Conservation (phyloP, 1,140 invertebrate species). For the Drosophila seguyi region DNA sequence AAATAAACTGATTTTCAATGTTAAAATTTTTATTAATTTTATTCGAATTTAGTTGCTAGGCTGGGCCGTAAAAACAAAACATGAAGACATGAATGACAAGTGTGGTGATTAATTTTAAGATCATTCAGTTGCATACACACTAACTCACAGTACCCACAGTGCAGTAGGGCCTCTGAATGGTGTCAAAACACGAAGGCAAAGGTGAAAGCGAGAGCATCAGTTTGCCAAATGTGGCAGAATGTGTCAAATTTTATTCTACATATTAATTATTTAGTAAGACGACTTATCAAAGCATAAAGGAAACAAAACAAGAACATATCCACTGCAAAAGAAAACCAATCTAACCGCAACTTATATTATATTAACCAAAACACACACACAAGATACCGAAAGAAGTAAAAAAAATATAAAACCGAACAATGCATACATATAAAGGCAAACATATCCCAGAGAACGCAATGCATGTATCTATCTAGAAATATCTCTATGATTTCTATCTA, state of each 20-base stretch:
- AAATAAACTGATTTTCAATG: slow-evolving; percentile 83
- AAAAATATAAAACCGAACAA: slow-evolving; percentile 51
- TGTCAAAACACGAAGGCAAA: slow-evolving; percentile 42
- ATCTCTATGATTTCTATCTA: slow-evolving; percentile 36
- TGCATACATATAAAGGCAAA: slow-evolving; percentile 67
- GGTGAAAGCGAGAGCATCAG: slow-evolving; percentile 41
- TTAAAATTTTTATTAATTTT: slow-evolving; percentile 75
- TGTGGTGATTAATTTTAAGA: slow-evolving; percentile 56
- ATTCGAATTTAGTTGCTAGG: slow-evolving; percentile 70
- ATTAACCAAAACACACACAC: slow-evolving; percentile 53
- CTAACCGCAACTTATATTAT: slow-evolving; percentile 61
- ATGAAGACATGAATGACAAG: slow-evolving; percentile 27
- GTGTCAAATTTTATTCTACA: slow-evolving; percentile 79
- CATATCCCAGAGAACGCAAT: slow-evolving; percentile 66
- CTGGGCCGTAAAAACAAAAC: slow-evolving; percentile 73
- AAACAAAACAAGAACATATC: slow-evolving; percentile 62
- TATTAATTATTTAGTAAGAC: slow-evolving; percentile 63
- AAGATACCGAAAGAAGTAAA: slow-evolving; percentile 29
- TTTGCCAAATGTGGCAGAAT: slow-evolving; percentile 48
- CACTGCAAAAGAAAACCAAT: slow-evolving; percentile 63
- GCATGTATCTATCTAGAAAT: slow-evolving; percentile 42
- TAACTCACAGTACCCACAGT: slow-evolving; percentile 14
- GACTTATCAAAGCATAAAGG: slow-evolving; percentile 34
- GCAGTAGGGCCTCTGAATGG: slow-evolving; percentile 34
- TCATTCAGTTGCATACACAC: slow-evolving; percentile 46